phyloP scores from a whole-genome alignment of 2,797 vertebrate species.

The Chaunax sp. region DNA sequence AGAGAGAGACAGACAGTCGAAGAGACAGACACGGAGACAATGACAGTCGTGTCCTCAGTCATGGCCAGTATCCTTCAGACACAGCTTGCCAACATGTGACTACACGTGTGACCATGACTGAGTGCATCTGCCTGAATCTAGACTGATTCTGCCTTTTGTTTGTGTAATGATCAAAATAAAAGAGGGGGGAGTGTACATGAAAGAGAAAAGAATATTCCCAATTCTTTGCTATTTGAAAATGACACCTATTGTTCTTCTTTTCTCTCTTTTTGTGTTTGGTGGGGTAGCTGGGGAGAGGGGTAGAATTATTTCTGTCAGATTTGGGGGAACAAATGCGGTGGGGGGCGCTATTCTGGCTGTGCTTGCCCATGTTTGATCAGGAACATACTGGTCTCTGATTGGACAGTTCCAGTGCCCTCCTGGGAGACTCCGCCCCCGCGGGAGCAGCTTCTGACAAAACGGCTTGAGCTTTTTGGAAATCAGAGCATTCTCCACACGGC shows the following conservation, averaged over 20 bases:
- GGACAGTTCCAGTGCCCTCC: constrained; percentile 79
- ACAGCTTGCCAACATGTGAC: constrained; percentile 54
- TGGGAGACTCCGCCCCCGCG: constrained; percentile 82
- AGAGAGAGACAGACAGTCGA: constrained; percentile 20
- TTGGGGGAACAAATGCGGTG: constrained; percentile 73
- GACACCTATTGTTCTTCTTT: constrained; percentile 76
- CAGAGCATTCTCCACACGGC: constrained; percentile 88
- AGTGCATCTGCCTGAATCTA: constrained; percentile 40
- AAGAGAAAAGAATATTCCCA: constrained; percentile 58
- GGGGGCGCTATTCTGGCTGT: constrained; percentile 77
- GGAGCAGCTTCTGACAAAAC: constrained; percentile 84
- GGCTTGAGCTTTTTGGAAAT: constrained; percentile 83
- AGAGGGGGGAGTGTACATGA: constrained; percentile 34
- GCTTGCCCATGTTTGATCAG: constrained; percentile 80
- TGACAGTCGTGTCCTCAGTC: constrained; percentile 69
- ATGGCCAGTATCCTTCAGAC: constrained; percentile 66
- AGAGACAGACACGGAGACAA: constrained; percentile 46
- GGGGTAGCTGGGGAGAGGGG: constrained; percentile 54
- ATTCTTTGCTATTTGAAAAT: constrained; percentile 66
- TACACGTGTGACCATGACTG: constrained; percentile 41
- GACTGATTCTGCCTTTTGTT: constrained; percentile 64
- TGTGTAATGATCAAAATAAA: constrained; percentile 64
- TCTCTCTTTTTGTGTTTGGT: constrained; percentile 50
- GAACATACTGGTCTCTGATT: constrained; percentile 73
- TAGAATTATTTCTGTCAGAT: constrained; percentile 76